Percentiles rank a stretch among this genome's conserved stretches.
Evolutionary conservation across 2,113 vertebrate species (phyloP).

Genomic region (Cyphomyrus plagiostoma): DNA sequence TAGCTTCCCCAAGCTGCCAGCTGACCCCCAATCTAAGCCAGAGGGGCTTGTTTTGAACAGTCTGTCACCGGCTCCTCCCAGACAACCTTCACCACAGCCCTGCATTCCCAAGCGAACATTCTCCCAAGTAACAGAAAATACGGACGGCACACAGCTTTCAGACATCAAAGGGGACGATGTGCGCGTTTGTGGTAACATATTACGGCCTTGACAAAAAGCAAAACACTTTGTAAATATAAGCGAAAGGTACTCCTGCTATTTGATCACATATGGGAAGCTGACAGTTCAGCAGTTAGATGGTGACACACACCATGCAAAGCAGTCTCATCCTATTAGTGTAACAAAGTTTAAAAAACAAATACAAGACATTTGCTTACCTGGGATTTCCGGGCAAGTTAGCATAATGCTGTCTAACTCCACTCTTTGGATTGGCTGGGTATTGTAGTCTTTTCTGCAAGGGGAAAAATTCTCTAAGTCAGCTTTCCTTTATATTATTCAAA

Average conservation of each 20-base stretch:
- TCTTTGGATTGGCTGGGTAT: constrained; percentile 64
- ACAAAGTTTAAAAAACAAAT: background rate
- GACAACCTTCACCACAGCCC: background rate
- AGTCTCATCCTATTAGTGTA: background rate
- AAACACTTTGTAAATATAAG: too few relatives aligned
- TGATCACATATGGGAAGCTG: too few relatives aligned
- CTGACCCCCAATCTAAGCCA: background rate
- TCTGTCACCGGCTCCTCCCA: background rate
- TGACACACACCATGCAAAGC: too few relatives aligned
- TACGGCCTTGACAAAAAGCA: too few relatives aligned
- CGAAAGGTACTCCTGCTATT: too few relatives aligned
- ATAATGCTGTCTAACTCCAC: constrained; percentile 70
- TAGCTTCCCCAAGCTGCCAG: background rate
- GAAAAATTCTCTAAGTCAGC: background rate
- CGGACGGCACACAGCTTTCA: background rate
- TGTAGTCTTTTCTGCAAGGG: constrained; percentile 75
- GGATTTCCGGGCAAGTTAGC: constrained; percentile 67
- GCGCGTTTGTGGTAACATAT: too few relatives aligned
- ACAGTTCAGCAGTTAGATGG: background rate
- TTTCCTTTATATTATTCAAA: background rate
- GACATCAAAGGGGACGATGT: background rate
- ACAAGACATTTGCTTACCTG: constrained; percentile 60
- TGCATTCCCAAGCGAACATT: background rate
- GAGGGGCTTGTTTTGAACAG: background rate
- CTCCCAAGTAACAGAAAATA: background rate